phyloP scores from a whole-genome alignment of 2,797 vertebrate species.

The Coluber constrictor region DNA sequence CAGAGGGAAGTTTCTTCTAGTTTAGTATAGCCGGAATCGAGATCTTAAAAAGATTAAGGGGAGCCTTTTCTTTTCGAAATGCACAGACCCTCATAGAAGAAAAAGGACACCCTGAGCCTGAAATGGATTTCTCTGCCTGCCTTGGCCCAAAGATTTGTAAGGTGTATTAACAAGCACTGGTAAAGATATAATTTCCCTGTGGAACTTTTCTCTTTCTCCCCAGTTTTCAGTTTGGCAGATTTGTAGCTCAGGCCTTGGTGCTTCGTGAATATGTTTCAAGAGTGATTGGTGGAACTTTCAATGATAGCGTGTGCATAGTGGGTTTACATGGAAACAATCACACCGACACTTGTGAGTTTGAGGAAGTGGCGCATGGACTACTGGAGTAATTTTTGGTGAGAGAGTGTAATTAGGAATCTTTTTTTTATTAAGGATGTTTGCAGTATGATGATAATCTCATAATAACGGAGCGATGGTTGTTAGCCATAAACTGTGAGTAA shows the following conservation, averaged over 20 bases:
- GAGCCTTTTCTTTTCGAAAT: background rate
- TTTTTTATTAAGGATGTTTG: background rate
- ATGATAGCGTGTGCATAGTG: background rate
- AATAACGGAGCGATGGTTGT: background rate
- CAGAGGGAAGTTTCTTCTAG: background rate
- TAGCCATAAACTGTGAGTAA: background rate
- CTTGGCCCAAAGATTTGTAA: background rate
- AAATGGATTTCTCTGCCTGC: background rate
- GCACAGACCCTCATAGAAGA: background rate
- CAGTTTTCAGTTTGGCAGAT: background rate
- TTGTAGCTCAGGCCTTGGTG: background rate
- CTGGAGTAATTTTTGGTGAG: background rate
- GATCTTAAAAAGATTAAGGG: background rate
- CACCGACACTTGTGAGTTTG: background rate
- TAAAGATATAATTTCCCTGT: background rate
- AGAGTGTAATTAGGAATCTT: background rate
- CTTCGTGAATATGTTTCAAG: background rate
- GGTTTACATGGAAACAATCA: background rate
- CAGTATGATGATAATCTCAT: background rate
- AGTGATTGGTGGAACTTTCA: background rate
- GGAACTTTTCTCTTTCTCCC: background rate
- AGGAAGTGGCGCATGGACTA: background rate
- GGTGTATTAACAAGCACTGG: background rate
- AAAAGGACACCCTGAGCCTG: background rate
- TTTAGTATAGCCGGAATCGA: background rate